phyloP scores from a whole-genome alignment of 2,797 vertebrate genomes.

The Euphonia xanthogaster region DNA sequence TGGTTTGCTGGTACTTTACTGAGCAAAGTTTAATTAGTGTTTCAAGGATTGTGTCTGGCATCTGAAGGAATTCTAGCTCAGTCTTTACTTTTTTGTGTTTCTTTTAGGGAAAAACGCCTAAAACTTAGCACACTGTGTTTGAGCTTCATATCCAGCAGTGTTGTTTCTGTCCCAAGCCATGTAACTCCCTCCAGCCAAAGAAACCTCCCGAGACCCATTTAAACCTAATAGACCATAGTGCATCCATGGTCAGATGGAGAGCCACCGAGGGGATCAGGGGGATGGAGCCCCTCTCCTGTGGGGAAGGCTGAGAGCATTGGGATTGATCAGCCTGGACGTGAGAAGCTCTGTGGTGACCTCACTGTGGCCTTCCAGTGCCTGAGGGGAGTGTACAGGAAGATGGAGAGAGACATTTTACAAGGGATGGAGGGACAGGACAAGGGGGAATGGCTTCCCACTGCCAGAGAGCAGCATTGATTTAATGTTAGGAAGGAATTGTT shows the following conservation, averaged over 20 bases:
- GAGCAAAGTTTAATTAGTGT: neutral
- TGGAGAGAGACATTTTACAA: neutral
- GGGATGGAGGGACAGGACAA: neutral
- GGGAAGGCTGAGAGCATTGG: neutral
- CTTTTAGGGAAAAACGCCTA: neutral
- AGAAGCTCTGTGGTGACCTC: neutral
- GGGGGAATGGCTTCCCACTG: neutral
- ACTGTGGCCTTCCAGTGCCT: neutral
- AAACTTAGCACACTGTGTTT: accelerated
- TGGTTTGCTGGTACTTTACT: neutral
- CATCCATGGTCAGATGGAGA: neutral
- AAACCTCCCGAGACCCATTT: neutral
- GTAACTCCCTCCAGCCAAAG: neutral
- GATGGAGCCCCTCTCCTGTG: neutral
- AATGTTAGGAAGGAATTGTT: neutral
- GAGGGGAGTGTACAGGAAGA: neutral
- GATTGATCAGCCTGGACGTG: neutral
- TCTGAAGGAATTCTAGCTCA: neutral
- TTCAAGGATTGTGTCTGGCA: neutral
- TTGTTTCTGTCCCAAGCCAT: neutral
- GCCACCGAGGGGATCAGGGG: accelerated
- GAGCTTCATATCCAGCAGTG: neutral
- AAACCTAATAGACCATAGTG: neutral
- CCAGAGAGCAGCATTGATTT: neutral
- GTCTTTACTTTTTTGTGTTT: neutral